Evolutionary conservation across 2,888 invertebrate genomes (phyloP), one percentile per base, ranked within the genome.

Genomic region (Pandemis corylana): DNA sequence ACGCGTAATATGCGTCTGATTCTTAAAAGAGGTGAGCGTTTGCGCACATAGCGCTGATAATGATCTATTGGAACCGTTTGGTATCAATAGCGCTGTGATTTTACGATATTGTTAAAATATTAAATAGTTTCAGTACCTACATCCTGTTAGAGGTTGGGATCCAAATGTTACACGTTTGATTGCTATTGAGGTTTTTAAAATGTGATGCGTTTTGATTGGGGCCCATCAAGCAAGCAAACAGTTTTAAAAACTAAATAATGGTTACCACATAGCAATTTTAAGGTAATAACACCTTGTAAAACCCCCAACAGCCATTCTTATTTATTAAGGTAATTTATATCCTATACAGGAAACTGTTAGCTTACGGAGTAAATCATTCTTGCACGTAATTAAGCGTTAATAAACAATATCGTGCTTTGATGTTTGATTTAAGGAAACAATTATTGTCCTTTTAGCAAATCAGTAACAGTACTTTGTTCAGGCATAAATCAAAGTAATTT

Each of bases 11-110:
- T 64, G 46, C 49, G 49, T 70, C 68, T 72, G 70, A 77, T 68
- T 75, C 68, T 70, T 67, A 70, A 69, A 75, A 77, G 70, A 75
- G 70, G 76, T 41, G 59, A 59, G 75, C 62, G 68, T 69, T 62
- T 64, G 63, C 68, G 63, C 68, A 36, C n/a, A 15, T 53, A 20
- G 51, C 61, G 42, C 15, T 49, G 73, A 68, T 67, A 65, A 62
- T 68, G 56, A 59, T 68, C 68, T 51, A 51, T 51, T 51, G 7
- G 13, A 6, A n/a, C 6, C 5, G n/a, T n/a, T 10, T 49, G 10
- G 6, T 51, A n/a, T 53, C 53, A 53, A 53, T 53, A 15, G 15
- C 53, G 15, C 53, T n/a, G 7, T n/a, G 15, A 15, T 53, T 15
- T 7, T n/a, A 53, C n/a, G n/a, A 53, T n/a, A 53, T 7, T n/a